These are phyloP conservation scores for Cricetomys ansorgei DNA, from an alignment of 2,113 vertebrate genomes.

Conservation along the genomic window DNA sequence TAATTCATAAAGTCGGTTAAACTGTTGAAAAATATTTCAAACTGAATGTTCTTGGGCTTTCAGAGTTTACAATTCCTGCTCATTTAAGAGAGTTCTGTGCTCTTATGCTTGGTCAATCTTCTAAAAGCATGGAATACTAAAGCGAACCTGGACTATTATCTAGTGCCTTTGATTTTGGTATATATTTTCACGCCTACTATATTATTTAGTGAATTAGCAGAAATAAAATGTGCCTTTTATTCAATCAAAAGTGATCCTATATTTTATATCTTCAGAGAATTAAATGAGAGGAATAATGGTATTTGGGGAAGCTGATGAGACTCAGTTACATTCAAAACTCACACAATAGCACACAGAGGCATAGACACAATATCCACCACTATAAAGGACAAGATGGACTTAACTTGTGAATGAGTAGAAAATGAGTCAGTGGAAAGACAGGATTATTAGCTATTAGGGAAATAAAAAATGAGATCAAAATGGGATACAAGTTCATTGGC, in stretches of 20 bases:
- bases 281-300: not conserved
- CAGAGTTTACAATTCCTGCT: not conserved
- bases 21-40: not conserved
- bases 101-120: not conserved
- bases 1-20: not conserved
- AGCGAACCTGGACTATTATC: not conserved
- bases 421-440: not conserved
- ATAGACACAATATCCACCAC: not conserved
- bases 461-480: not conserved
- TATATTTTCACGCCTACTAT: not conserved
- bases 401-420: not conserved
- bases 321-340: not conserved
- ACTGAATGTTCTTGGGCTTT: not conserved
- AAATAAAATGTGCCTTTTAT: not conserved
- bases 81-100: not conserved
- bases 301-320: not conserved
- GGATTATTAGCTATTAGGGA: not conserved
- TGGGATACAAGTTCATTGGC: not conserved
- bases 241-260: not conserved
- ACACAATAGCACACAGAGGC: not conserved
- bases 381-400: not conserved
- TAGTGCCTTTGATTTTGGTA: slow-evolving; percentile 7
- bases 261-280: not conserved
- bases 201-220: not conserved
- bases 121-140: not conserved